phyloP scores from a whole-genome alignment of 2,888 invertebrate species.

The Zhuqinia jingwanae region DNA sequence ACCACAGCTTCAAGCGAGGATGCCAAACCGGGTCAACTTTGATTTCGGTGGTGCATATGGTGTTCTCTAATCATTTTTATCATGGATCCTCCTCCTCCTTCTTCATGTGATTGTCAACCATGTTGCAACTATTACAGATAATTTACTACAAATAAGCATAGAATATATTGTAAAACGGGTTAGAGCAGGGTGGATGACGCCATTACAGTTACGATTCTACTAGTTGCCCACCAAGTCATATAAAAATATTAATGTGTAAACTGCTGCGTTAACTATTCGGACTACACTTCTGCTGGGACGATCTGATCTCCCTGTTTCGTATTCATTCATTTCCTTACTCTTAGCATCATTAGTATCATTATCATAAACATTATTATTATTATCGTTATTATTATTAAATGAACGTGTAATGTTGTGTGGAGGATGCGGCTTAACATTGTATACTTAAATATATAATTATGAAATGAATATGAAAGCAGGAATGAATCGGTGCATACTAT shows the following conservation, averaged over 20 bases:
- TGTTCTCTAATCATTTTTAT: constrained; percentile 52
- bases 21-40: constrained; percentile 47
- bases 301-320: constrained; percentile 62
- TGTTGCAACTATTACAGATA: constrained; percentile 41
- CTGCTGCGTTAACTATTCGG: not conserved
- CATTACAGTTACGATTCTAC: constrained; percentile 28
- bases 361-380: constrained; percentile 21
- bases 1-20: constrained; percentile 29
- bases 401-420: not conserved
- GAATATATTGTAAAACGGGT: constrained; percentile 43
- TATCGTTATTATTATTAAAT: not conserved
- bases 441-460: constrained; percentile 15
- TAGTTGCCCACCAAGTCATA: constrained; percentile 65
- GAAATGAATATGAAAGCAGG: not conserved
- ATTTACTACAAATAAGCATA: constrained; percentile 11
- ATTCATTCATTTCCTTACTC: constrained; percentile 8
- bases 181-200: constrained; percentile 58
- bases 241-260: not conserved
- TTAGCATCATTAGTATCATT: not conserved
- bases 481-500: not conserved
- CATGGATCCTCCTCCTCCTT: constrained; percentile 28
- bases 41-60: constrained; percentile 50
- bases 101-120: constrained; percentile 46
- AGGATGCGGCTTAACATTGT: constrained; percentile 31
- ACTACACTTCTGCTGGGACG: constrained; percentile 41